Base-by-base conservation (phyloP, 2,113 vertebrate species). In the Ctenodactylus gundi region DNA sequence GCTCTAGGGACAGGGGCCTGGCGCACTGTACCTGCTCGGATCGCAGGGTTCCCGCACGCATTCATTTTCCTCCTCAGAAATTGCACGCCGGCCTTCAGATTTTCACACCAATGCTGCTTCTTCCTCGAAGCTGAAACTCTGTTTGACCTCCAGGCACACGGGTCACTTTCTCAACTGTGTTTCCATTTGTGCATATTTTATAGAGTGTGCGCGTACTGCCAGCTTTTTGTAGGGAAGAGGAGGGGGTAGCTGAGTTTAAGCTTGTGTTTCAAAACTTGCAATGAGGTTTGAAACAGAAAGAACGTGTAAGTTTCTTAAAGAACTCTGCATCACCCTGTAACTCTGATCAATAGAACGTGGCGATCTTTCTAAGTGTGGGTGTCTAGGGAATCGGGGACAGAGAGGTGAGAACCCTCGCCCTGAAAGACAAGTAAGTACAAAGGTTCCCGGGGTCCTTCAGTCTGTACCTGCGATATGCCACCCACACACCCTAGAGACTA, bases 131-230 rank as follows among this genome's bases (percentile, higher is more conserved):
- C 11, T 20, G 9, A 7, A 6, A n/a, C n/a, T 7, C 27, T 31
- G 6, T 67, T 11, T n/a, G 29, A n/a, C n/a, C 25, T 20, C n/a
- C n/a, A 7, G 17, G 12, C 12, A 2, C 17, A 11, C 2, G 18
- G 25, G n/a, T 2, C 1, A 18, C 73, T 21, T 23, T 60, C 49
- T 55, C 36, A 13, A 1, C 2, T 5, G n/a, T 17, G 2, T 27
- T 34, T 20, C 4, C 36, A 18, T 10, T 9, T 27, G 39, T n/a
- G n/a, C n/a, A n/a, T n/a, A n/a, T n/a, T n/a, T n/a, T n/a, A n/a
- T n/a, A n/a, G n/a, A n/a, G n/a, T n/a, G n/a, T n/a, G n/a, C n/a
- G n/a, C n/a, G 20, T 3, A 11, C 60, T 0, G 2, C 15, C 12
- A 39, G n/a, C 20, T n/a, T 13, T 39, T 41, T 18, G 60, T 53